Conservation (phyloP, 2,113 vertebrate genomes). For the Atrichornis clamosus region DNA sequence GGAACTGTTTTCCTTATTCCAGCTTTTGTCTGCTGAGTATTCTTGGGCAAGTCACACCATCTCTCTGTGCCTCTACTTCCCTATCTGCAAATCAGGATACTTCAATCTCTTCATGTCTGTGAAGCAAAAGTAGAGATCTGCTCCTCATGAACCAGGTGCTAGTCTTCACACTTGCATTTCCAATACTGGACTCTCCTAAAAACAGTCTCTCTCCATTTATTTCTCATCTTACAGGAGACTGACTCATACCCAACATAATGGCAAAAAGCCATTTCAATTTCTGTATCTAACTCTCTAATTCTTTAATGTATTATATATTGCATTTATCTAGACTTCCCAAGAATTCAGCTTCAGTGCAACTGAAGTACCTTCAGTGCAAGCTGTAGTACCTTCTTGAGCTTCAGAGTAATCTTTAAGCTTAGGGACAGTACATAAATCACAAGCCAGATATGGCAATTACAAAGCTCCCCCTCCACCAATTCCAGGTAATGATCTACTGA, state of each 20-base stretch:
- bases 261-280: not conserved
- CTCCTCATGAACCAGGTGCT: not conserved
- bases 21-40: not conserved
- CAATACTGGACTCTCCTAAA: not conserved
- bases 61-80: not conserved
- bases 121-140: not conserved
- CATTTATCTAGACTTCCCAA: not conserved
- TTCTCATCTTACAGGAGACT: not conserved
- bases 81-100: not conserved
- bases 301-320: not conserved
- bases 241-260: not conserved
- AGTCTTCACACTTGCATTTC: not conserved
- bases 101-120: not conserved
- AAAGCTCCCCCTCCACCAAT: not conserved
- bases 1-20: not conserved
- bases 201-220: not conserved
- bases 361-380: too few species aligned
- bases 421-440: not conserved
- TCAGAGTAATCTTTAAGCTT: not conserved
- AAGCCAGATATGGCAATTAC: not conserved
- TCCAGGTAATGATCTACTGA: not conserved
- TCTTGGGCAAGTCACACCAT: not conserved
- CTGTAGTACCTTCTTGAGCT: not conserved
- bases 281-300: not conserved
- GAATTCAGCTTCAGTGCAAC: not conserved